Base-by-base conservation (phyloP, 2,113 vertebrate species). In the Phocoena sinus region DNA sequence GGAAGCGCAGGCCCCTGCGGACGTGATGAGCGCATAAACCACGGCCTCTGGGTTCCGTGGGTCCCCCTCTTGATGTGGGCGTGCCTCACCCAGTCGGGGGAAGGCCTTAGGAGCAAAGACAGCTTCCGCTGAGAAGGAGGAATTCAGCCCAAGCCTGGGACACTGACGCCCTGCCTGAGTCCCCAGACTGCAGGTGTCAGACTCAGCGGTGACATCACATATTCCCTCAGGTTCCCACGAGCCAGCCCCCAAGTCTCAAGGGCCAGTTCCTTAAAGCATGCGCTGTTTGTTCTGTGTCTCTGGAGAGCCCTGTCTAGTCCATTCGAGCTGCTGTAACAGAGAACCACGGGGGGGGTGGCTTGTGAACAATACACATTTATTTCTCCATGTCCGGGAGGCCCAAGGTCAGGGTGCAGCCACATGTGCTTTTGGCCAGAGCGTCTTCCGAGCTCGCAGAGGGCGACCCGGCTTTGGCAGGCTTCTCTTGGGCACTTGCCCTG, bases 121-220 rank as follows among this genome's bases (percentile, higher is more conserved):
- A 26, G 28, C 73, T 31, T 26, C 8, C 26, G 4, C 26, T 8
- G 8, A 76, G 41, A 18, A 76, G 41, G 8, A 76, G 26, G 73
- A 41, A 3, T 8, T 31, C 26, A 31, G 41, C 73, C 41, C 73
- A 31, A 31, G 41, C 44, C 41, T 4, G 2, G 53, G 53, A 47
- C 3, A 0, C 26, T 18, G 26, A 18, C 0, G 8, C 73, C 41
- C 73, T 14, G 20, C 76, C 33, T 8, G 50, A 23, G 76, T 14
- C 50, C 11, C 50, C 76, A 53, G 80, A 36, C 13, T 11, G 36
- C 15, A 18, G 26, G 26, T 31, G 53, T 28, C 25, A 44, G 15
- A 1, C 2, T 0, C 8, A 0, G 25, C 4, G 0, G 71, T 2
- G 5, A 47, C 14, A 0, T 3, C 41, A 47, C 14, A 2, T 15